A percentile compares a stretch with the other conserved stretches of the same genome.
Evolutionary conservation across 2,888 invertebrate species (phyloP).

Genomic region (Didymodactylos carnosus): DNA sequence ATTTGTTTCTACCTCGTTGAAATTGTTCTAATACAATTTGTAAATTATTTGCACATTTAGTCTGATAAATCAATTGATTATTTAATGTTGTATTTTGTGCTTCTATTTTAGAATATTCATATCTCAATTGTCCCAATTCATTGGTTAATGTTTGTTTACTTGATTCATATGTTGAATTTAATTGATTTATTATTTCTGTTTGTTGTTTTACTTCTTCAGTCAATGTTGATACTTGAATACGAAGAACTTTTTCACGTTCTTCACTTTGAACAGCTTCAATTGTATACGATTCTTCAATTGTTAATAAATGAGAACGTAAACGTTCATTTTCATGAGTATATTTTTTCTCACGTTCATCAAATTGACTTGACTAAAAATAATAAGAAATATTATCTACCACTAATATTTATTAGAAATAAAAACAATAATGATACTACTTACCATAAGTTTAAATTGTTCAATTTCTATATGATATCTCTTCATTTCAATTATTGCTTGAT

Average conservation of each 20-base stretch:
- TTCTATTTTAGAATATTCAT: background rate
- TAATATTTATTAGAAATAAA: background rate
- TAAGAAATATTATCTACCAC: no score
- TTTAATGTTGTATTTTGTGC: background rate
- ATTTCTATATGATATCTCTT: background rate
- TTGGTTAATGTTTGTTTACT: background rate
- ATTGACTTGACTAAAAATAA: background rate
- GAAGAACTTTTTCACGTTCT: slow-evolving; percentile 5
- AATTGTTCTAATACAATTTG: slow-evolving; percentile 7
- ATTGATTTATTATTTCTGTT: background rate
- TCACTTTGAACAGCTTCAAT: slow-evolving; percentile 3
- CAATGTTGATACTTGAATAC: background rate
- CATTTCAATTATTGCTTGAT: background rate
- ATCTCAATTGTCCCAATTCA: background rate
- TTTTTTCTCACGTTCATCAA: background rate
- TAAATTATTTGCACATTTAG: slow-evolving; percentile 9
- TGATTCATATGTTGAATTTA: background rate
- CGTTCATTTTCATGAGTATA: slow-evolving; percentile 1
- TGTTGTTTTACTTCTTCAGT: background rate
- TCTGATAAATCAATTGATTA: background rate
- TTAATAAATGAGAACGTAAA: slow-evolving; percentile 5
- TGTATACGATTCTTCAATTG: slow-evolving; percentile 7
- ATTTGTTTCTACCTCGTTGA: slow-evolving; percentile 1
- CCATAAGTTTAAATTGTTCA: background rate
- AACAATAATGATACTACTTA: background rate